Percentiles rank a stretch among this genome's conserved stretches.
Evolutionary conservation across 2,888 invertebrate genomes (phyloP).

Genomic region (Synanthedon formicaeformis): DNA sequence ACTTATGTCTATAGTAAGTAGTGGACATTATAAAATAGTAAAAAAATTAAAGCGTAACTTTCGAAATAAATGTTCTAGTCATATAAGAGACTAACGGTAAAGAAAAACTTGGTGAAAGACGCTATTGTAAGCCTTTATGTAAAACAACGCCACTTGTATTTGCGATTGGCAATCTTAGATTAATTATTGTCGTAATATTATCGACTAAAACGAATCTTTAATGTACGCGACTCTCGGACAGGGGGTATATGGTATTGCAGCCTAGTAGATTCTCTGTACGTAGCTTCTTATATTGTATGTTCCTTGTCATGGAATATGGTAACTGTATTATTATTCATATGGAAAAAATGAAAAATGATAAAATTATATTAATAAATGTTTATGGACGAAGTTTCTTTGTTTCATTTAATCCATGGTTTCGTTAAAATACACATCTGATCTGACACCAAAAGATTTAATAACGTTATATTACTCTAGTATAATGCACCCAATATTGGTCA

Average conservation of each 20-base stretch:
- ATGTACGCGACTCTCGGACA: constrained; percentile 53
- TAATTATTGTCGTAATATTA: constrained; percentile 51
- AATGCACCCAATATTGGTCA: too few relatives aligned
- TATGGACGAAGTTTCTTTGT: constrained; percentile 45
- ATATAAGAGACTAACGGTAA: constrained; percentile 54
- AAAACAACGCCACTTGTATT: constrained; percentile 50
- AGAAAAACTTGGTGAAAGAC: constrained; percentile 67
- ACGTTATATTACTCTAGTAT: too few relatives aligned
- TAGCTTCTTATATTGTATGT: constrained; percentile 59
- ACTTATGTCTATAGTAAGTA: constrained; percentile 67
- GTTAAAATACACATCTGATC: neutral
- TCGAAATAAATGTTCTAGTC: constrained; percentile 59
- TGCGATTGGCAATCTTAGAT: constrained; percentile 67
- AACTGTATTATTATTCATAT: constrained; percentile 55
- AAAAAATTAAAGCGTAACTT: constrained; percentile 50
- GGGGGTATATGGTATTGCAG: constrained; percentile 60
- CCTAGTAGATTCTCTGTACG: constrained; percentile 61
- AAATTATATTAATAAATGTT: constrained; percentile 69
- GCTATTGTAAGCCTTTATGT: constrained; percentile 65
- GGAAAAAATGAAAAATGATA: constrained; percentile 62
- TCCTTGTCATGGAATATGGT: constrained; percentile 47
- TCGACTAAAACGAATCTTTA: constrained; percentile 47
- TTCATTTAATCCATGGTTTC: constrained; percentile 6
- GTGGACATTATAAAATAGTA: constrained; percentile 49
- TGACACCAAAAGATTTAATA: too few relatives aligned